phyloP scores from a whole-genome alignment of 1,140 invertebrate species.

The Drosophila chauvacae region DNA sequence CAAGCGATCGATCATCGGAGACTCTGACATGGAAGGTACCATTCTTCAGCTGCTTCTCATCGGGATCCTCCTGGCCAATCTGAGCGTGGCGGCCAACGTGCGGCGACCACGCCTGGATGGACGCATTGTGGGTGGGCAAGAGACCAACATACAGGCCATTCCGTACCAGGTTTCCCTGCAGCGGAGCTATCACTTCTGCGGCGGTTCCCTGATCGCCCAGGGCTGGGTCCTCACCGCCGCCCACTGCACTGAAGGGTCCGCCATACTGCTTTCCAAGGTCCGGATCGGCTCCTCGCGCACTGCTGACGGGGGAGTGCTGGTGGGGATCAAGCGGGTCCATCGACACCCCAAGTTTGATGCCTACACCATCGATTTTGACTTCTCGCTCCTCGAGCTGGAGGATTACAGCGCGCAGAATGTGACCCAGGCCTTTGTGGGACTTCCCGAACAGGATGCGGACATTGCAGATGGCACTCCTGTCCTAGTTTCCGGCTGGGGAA shows the following conservation, averaged over 20 bases:
- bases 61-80: constrained; percentile 8
- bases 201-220: constrained; percentile 88
- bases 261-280: constrained; percentile 38
- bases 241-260: constrained; percentile 85
- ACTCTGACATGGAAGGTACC: constrained; percentile 30
- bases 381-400: constrained; percentile 69
- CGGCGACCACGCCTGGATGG: constrained; percentile 65
- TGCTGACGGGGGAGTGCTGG: constrained; percentile 61
- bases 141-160: constrained; percentile 76
- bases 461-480: constrained; percentile 69
- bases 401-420: constrained; percentile 42
- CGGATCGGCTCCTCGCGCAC: constrained; percentile 69
- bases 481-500: constrained; percentile 85
- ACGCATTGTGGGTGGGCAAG: constrained; percentile 84
- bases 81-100: not conserved
- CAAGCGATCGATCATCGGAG: constrained; percentile 7
- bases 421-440: constrained; percentile 40
- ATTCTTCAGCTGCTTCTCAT: constrained; percentile 15
- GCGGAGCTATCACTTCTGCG: constrained; percentile 86
- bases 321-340: constrained; percentile 61
- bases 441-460: constrained; percentile 56
- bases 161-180: constrained; percentile 85
- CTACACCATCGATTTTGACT: constrained; percentile 76
- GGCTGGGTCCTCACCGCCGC: constrained; percentile 85
- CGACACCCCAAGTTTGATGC: constrained; percentile 76